These are phyloP conservation scores for Coecobrya sp. DNA, from an alignment of 2,888 invertebrate genomes.

Conservation along the genomic window DNA sequence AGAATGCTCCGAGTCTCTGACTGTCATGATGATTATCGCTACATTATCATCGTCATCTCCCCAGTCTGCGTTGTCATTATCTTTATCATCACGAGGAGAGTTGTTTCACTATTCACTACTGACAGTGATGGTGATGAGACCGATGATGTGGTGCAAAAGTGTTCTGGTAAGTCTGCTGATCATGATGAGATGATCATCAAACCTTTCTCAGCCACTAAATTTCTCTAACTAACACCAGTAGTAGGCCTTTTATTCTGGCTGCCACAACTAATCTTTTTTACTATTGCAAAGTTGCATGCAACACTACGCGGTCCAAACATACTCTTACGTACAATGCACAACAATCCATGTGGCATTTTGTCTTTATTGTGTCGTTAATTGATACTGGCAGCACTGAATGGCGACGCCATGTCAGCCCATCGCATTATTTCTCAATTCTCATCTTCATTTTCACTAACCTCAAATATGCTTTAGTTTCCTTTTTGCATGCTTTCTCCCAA, in stretches of 20 bases:
- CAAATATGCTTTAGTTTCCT: background rate
- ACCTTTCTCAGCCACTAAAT: conserved; percentile 17
- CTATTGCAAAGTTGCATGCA: background rate
- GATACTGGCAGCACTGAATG: conserved; percentile 15
- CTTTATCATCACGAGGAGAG: conserved; percentile 12
- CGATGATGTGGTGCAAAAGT: conserved; percentile 35
- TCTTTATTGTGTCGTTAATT: conserved; percentile 39
- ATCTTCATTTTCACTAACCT: conserved; percentile 1
- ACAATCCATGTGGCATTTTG: background rate
- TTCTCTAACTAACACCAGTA: background rate
- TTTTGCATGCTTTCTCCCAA: background rate
- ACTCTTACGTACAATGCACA: background rate
- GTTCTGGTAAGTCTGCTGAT: background rate
- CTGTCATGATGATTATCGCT: conserved; percentile 3
- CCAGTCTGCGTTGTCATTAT: conserved; percentile 24
- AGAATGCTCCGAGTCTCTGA: too few species aligned
- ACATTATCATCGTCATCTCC: background rate
- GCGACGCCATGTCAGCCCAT: background rate
- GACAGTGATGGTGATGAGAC: conserved; percentile 47
- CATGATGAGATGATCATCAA: conserved; percentile 12
- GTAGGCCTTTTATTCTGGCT: conserved; percentile 1
- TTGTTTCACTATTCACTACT: background rate
- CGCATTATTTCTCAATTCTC: conserved; percentile 1
- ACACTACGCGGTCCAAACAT: background rate
- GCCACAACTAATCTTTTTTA: background rate